These are phyloP conservation scores for Zootermopsis nevadensis DNA, from an alignment of 2,888 invertebrate species.

Conservation along the genomic window DNA sequence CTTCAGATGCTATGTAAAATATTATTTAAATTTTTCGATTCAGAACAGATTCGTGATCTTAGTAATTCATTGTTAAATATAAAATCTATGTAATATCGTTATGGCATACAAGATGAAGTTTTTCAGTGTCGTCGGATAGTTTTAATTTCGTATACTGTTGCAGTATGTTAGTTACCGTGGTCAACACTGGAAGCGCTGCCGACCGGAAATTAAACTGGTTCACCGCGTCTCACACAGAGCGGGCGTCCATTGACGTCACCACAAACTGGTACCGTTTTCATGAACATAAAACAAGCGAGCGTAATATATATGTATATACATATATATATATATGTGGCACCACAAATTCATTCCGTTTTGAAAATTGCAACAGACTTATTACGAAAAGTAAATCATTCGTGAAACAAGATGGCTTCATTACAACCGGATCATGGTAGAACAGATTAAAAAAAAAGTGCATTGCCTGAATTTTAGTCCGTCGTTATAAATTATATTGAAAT, in stretches of 20 bases:
- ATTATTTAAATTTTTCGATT: no score
- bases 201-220: slow-evolving; percentile 23
- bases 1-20: no score
- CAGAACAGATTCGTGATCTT: no score
- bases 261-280: slow-evolving; percentile 9
- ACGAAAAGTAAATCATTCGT: neutral
- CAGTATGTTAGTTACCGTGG: neutral
- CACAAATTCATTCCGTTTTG: neutral
- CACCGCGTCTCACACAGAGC: slow-evolving; percentile 7
- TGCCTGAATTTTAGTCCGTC: no score
- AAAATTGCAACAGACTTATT: neutral
- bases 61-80: no score
- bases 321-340: neutral
- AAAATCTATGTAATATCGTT: no score
- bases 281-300: neutral
- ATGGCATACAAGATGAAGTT: no score
- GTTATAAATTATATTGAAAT: no score
- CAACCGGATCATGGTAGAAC: neutral
- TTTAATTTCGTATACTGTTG: neutral
- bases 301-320: neutral
- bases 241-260: slow-evolving; percentile 15
- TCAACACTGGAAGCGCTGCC: neutral
- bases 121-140: no score
- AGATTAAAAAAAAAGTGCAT: no score
- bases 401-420: neutral